Base-by-base conservation (phyloP, 2,888 invertebrate genomes). In the Tenthredo scrophulariae region DNA sequence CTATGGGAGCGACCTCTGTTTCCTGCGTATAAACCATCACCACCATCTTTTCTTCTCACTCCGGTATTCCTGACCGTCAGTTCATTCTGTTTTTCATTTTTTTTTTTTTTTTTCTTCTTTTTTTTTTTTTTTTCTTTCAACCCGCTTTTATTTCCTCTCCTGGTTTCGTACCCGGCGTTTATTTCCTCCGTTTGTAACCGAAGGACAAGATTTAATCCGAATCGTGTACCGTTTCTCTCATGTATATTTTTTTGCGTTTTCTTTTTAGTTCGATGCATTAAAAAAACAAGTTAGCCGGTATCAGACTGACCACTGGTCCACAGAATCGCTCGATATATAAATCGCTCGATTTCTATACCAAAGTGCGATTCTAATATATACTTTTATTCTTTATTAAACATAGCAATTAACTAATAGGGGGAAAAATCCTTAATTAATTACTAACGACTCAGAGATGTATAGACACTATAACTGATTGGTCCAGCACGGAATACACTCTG, bases 151-250 rank as follows among this genome's bases (percentile, higher is more conserved):
- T 29, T 67, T 67, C 67, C 26, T 67, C 67, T 18, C 67, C 67
- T 7, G 26, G 67, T 67, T 67, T 33, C 13, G 13, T 67, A 13
- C 13, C 15, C 26, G 29, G 15, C 18, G 26, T 67, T 67, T 67
- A 67, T 67, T 67, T 67, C 67, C 26, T 67, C 18, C 13, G 33
- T 67, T 67, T 33, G 67, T 67, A 29, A 29, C 67, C 15, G 15
- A 15, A 29, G 33, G 26, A 26, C 29, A 67, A 29, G 15, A 67
- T 54, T 79, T 85, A 54, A 54, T 54, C n/a, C n/a, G 54, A 54
- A 54, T 54, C 54, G 54, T 54, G n/a, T n/a, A 54, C 0, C 54
- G 54, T 54, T 54, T 54, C 54, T 54, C 54, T n/a, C n/a, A n/a
- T n/a, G n/a, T 54, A n/a, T n/a, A 54, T n/a, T n/a, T 54, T 7